Evolutionary conservation across 2,113 vertebrate species (phyloP).

Genomic region (Lophius piscatorius): DNA sequence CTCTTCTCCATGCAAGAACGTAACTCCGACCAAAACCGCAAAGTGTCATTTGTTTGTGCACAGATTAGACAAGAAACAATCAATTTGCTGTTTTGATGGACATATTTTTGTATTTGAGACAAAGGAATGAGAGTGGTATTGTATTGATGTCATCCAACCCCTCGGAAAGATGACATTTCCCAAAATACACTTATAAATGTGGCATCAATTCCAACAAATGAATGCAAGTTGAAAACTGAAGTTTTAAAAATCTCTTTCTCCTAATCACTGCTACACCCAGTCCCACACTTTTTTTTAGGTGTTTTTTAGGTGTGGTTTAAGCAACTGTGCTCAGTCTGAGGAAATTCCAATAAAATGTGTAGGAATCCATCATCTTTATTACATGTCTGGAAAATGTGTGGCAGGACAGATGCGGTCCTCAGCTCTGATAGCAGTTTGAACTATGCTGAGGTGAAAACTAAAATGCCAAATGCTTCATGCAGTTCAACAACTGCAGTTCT

Average conservation of each 20-base stretch:
- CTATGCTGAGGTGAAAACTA: constrained; percentile 17
- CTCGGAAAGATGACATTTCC: no score
- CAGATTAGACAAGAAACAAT: not conserved
- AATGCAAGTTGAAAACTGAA: no score
- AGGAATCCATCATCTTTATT: no score
- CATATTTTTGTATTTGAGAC: not conserved
- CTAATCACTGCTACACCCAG: not conserved
- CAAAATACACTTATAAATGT: not conserved
- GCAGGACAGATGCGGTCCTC: no score
- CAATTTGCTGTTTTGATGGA: not conserved
- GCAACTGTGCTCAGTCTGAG: constrained; percentile 11
- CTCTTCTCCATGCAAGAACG: not conserved
- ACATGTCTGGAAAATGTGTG: no score
- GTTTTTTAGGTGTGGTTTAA: not conserved
- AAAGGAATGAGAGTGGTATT: not conserved
- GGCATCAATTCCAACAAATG: not conserved
- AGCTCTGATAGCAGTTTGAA: constrained; percentile 24
- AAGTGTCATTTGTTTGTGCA: not conserved
- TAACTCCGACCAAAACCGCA: not conserved
- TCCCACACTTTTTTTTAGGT: not conserved
- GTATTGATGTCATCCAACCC: no score
- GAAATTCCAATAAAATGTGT: constrained; percentile 14
- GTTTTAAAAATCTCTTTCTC: not conserved
- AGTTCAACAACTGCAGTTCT: no score
- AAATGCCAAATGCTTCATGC: constrained; percentile 32